Base-by-base conservation (phyloP, 2,113 vertebrate species). In the Gulo gulo region DNA sequence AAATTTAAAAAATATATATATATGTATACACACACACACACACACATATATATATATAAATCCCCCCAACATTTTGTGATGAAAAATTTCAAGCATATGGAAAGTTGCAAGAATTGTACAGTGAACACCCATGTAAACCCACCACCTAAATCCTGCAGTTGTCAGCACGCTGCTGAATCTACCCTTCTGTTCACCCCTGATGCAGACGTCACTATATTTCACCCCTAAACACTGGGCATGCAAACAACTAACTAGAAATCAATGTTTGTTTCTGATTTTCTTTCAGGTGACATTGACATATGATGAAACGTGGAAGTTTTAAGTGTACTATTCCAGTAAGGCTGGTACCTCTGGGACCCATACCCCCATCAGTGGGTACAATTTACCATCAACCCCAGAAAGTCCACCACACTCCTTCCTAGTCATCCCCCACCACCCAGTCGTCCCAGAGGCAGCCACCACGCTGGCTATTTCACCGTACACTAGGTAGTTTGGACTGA, bases 1-100 rank as follows among this genome's bases (percentile, higher is more conserved):
- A 92, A 95, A 95, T 89, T 92, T 61, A 47, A 14, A 6, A 29
- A 16, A 67, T 16, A 65, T 21, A 29, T 34, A 31, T 31, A 50
- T 1, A 67, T 7, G 34, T 10, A 29, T 29, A 47, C 45, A 47
- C 45, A 47, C 47, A 12, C 47, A 47, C 12, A 50, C 13, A 50
- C 13, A 50, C 13, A 50, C 1, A 67, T 7, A 67, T 10, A 29
- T 29, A 31, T 26, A 63, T 14, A 63, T 5, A 50, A 26, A 26
- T 18, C 4, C 1, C 11, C 52, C 21, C 42, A 82, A 39, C 29
- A 36, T 83, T 81, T 79, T 89, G 52, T 78, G 88, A 79, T 73
- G 24, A 86, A 93, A 94, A 78, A 39, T 21, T 69, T 93, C 31
- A 42, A 91, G 34, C 34, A 23, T 86, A 91, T 4, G 47, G 73